Evolutionary conservation across 2,888 invertebrate species (phyloP).

Genomic region (Sisyra terminalis): DNA sequence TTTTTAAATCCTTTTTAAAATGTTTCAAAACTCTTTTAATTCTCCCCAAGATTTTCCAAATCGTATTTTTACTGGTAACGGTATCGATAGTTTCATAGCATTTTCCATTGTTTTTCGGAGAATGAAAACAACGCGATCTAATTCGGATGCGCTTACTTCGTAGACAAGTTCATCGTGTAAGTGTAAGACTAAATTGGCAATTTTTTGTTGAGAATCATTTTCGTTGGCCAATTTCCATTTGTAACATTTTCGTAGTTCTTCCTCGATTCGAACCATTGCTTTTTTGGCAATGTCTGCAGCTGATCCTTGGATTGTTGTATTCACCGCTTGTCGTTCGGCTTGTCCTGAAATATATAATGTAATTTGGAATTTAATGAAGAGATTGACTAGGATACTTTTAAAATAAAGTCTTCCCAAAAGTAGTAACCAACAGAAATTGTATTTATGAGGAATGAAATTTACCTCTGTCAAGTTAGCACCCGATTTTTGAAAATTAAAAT

Average conservation of each 20-base stretch:
- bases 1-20: slow-evolving; percentile 5
- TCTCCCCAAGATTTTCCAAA: slow-evolving; percentile 69
- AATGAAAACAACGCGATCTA: slow-evolving; percentile 38
- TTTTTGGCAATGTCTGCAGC: slow-evolving; percentile 91
- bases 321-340: slow-evolving; percentile 92
- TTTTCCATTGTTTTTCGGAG: slow-evolving; percentile 69
- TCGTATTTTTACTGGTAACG: slow-evolving; percentile 78
- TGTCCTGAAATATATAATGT: slow-evolving; percentile 45
- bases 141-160: slow-evolving; percentile 52
- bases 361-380: no score
- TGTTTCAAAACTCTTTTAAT: slow-evolving; percentile 22
- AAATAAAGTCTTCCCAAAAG: no score
- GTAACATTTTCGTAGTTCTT: slow-evolving; percentile 23
- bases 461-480: no score
- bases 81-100: slow-evolving; percentile 52
- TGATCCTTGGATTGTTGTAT: slow-evolving; percentile 90
- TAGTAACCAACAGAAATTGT: no score
- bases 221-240: slow-evolving; percentile 2
- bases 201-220: slow-evolving; percentile 16
- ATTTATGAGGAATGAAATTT: no score
- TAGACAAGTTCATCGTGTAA: slow-evolving; percentile 94
- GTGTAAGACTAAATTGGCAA: slow-evolving; percentile 64
- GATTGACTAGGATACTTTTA: no score
- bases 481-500: no score
- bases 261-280: slow-evolving; percentile 70